These are phyloP conservation scores for Rotaria socialis DNA, from an alignment of 2,888 invertebrate species.

Conservation along the genomic window DNA sequence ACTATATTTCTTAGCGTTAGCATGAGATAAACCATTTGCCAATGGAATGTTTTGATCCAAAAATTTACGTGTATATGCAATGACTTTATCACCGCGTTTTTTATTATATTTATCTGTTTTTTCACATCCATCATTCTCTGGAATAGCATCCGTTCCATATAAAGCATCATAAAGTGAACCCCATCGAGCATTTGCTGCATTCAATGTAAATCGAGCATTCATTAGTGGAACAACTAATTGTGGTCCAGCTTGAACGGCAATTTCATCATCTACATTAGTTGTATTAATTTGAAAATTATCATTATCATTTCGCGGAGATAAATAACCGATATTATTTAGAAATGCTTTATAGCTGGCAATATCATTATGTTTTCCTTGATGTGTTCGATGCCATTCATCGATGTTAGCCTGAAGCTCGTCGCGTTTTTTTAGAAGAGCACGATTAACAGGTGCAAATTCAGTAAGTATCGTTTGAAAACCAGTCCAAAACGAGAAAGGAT, in stretches of 20 bases:
- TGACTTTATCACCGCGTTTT: not conserved
- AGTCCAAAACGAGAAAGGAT: not conserved
- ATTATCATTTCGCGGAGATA: not conserved
- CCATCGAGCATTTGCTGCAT: not conserved
- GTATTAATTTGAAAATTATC: not conserved
- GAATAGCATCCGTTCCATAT: constrained; percentile 2
- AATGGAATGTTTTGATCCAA: not conserved
- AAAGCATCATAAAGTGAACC: not conserved
- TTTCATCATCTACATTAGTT: constrained; percentile 8
- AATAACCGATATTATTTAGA: not conserved
- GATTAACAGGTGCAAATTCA: not conserved
- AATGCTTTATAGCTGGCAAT: not conserved
- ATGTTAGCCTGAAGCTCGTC: not conserved
- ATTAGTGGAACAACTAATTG: constrained; percentile 2
- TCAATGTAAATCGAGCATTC: constrained; percentile 24
- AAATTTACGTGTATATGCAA: not conserved
- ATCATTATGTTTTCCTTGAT: not conserved
- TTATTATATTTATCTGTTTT: not conserved
- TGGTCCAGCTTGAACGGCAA: not conserved
- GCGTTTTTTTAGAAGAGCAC: not conserved
- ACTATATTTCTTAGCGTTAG: not conserved
- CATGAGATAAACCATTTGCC: not conserved
- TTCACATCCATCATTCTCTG: not conserved
- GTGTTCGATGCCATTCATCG: not conserved
- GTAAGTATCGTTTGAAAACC: not conserved